Evolutionary conservation across 2,888 invertebrate species (phyloP), one percentile per base, ranked within the genome.

Genomic region (Ceraclea dissimilis): DNA sequence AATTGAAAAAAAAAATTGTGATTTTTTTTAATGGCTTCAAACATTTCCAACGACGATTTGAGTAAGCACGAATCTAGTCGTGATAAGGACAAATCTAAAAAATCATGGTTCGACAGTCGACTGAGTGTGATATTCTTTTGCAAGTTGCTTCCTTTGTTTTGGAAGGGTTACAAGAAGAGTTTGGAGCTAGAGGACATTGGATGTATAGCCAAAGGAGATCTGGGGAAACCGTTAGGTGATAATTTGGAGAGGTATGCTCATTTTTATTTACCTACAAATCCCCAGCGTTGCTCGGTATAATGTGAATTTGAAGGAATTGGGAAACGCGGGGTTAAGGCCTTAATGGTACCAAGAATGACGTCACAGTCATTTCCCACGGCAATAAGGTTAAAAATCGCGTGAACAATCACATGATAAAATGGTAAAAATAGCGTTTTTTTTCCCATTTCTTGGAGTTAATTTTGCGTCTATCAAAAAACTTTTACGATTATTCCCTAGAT

Each of bases 61-160:
- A 39, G 13, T 13, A 39, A 39, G 13, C 5, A 5, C 13, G 39
- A 39, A n/a, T 39, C 39, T 4, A 8, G 8, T n/a, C 39, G 16
- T 2, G 39, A 13, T 13, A 39, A 39, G 13, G 10, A 26, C 26
- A 39, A 39, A 39, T 8, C n/a, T 8, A 4, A 4, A 39, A 31
- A 11, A 11, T 39, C 39, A n/a, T 39, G 39, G 13, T 39, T 39
- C 13, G 39, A 39, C 39, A 39, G 39, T 20, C 33, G 48, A 16
- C 2, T 88, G 8, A 84, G 86, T 2, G 76, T 85, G 58, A 68
- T 86, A 26, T 70, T 82, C 47, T 86, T 83, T 71, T 82, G 83
- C 71, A 93, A 90, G 84, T 85, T 88, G 54, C 75, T 88, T 66
- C 85, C 84, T 5, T 72, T 89, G 66, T 91, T 91, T 71, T 83